These are phyloP conservation scores for Ypsolopha scabrella DNA, from an alignment of 2,888 invertebrate species.

Conservation along the genomic window DNA sequence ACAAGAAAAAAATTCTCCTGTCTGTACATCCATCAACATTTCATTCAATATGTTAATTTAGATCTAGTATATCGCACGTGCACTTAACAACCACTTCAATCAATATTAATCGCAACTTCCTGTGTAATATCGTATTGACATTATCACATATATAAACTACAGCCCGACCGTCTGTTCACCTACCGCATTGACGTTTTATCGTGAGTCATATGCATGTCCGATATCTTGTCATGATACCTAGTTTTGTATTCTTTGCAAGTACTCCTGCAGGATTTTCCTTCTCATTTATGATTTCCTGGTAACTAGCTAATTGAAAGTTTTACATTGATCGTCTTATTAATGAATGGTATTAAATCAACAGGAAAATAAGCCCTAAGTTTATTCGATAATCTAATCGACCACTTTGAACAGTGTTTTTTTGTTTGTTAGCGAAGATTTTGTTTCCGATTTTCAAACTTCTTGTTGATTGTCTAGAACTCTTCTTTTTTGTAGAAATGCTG, in stretches of 20 bases:
- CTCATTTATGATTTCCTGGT: constrained; percentile 31
- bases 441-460: too few species aligned
- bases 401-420: too few species aligned
- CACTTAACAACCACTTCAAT: background rate
- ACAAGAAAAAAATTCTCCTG: background rate
- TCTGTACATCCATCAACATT: background rate
- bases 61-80: background rate
- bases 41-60: background rate
- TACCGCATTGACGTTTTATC: constrained; percentile 7
- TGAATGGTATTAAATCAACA: background rate
- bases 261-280: constrained; percentile 31
- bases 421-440: too few species aligned
- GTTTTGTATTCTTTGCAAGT: constrained; percentile 1
- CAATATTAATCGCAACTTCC: constrained; percentile 19
- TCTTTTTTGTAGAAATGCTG: too few species aligned
- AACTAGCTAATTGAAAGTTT: background rate
- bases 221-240: background rate
- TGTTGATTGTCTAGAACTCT: too few species aligned
- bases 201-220: constrained; percentile 4
- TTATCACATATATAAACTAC: constrained; percentile 12
- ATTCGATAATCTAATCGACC: too few species aligned
- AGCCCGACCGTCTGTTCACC: constrained; percentile 7
- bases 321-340: too few species aligned
- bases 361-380: background rate
- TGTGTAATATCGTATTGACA: constrained; percentile 8